Base-by-base conservation (phyloP, 2,888 invertebrate genomes). In the Iphiclides podalirius region DNA sequence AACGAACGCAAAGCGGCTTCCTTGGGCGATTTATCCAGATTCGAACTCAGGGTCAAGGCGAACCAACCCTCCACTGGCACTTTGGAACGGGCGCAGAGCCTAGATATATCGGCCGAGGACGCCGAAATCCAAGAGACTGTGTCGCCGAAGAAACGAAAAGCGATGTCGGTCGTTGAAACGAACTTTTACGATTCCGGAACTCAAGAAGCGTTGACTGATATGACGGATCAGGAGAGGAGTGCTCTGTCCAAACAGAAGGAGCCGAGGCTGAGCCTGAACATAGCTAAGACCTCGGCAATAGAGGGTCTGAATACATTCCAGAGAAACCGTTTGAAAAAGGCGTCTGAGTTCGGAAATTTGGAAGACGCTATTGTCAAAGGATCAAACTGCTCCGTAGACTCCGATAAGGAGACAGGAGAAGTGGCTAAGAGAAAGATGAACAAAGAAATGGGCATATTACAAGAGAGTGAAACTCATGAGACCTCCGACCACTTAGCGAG, bases 1-100 rank as follows among this genome's bases (percentile, higher is more conserved):
- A 92, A 92, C 56, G 92, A 92, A 66, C 82, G 95, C 12, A 94
- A 93, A 79, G 94, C 95, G 1, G 93, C 95, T 0, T 95, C 95
- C 28, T 86, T 95, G 1, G 95, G 95, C 0, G 95, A 95, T 75
- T 79, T 95, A 41, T 94, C 94, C 0, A 92, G 93, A 67, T 92
- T 95, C 53, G 86, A 89, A 64, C 53, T 86, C 7, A 73, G 83
- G 61, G 58, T 85, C 31, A 87, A 83, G 55, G 67, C 82, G 14
- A 88, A 71, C 56, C 83, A 87, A 52, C 85, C 89, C 6, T 72
- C 90, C 1, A 79, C 89, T 1, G 92, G 92, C 1, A 93, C 92
- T 7, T 73, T 94, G 46, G 95, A 95, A 78, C 87, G 95, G 55
- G 95, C 95, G 0, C 94, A 95, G 69, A 95, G 95, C 63, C 80